Conservation (phyloP, 2,888 invertebrate species). For the Limnephilus auricula region DNA sequence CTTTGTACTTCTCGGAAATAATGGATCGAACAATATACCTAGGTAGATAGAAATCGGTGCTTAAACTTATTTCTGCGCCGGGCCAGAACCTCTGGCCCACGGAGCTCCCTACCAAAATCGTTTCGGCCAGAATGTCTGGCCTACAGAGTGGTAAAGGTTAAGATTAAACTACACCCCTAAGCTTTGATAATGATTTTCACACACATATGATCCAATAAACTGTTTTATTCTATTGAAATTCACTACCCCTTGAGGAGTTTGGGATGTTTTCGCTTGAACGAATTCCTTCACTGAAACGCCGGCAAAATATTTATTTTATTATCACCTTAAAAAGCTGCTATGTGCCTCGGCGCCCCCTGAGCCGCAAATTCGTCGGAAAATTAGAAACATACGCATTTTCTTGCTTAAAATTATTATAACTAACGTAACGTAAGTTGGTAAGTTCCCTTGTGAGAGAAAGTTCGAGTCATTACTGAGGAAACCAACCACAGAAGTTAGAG, state of each 20-base stretch:
- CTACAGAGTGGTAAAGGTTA: too few species aligned
- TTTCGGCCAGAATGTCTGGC: too few species aligned
- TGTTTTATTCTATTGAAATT: conserved; percentile 2
- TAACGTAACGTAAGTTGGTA: conserved; percentile 37
- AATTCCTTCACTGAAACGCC: background rate
- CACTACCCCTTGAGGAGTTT: background rate
- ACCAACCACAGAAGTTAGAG: background rate
- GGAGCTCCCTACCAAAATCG: too few species aligned
- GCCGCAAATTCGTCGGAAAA: conserved; percentile 39
- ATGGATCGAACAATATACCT: too few species aligned
- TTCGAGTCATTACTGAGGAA: conserved; percentile 39
- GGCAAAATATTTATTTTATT: conserved; percentile 24
- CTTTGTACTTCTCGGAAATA: too few species aligned
- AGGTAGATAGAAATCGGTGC: too few species aligned
- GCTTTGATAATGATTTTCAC: too few species aligned
- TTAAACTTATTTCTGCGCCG: too few species aligned
- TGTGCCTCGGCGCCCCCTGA: background rate
- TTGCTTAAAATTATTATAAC: conserved; percentile 55
- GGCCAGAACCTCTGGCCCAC: too few species aligned
- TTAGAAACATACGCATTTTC: conserved; percentile 57
- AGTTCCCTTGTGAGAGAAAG: conserved; percentile 47
- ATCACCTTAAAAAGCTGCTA: conserved; percentile 10
- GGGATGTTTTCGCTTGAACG: background rate
- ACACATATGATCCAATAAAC: background rate
- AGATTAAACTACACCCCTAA: background rate